Percentiles rank a stretch among this genome's conserved stretches.
Evolutionary conservation across 2,797 vertebrate genomes (phyloP).

Genomic region (Acanthornis magna): DNA sequence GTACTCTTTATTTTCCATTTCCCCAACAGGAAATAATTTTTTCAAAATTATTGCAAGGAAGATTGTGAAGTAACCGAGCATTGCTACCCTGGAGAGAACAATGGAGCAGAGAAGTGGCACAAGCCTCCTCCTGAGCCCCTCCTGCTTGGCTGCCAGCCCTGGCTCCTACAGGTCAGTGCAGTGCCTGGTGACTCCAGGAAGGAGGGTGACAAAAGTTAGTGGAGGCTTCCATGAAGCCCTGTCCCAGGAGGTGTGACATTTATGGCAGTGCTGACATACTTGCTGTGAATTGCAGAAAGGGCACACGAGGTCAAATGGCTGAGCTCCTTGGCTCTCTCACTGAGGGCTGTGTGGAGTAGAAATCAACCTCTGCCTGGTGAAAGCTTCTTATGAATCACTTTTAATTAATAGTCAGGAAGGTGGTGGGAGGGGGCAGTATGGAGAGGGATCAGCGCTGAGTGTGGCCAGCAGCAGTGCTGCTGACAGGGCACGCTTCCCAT

Average conservation of each 20-base stretch:
- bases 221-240: not conserved
- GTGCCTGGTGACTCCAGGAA: not conserved
- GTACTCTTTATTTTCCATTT: not conserved
- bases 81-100: not conserved
- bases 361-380: not conserved
- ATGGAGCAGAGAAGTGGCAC: not conserved
- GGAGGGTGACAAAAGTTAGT: not conserved
- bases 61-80: not conserved
- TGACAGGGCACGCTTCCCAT: not conserved
- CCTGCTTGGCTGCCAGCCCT: not conserved
- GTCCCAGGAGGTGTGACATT: not conserved
- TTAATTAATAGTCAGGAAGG: not conserved
- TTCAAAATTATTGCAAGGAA: not conserved
- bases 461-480: not conserved
- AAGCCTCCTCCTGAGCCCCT: fast-evolving
- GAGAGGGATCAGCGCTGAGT: not conserved
- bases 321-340: not conserved
- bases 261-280: not conserved
- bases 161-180: not conserved
- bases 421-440: not conserved
- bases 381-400: not conserved
- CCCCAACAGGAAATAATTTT: not conserved
- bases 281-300: not conserved
- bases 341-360: not conserved
- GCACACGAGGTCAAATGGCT: not conserved